Conservation (phyloP, 1,140 invertebrate species). For the Bombus cullumanus region DNA sequence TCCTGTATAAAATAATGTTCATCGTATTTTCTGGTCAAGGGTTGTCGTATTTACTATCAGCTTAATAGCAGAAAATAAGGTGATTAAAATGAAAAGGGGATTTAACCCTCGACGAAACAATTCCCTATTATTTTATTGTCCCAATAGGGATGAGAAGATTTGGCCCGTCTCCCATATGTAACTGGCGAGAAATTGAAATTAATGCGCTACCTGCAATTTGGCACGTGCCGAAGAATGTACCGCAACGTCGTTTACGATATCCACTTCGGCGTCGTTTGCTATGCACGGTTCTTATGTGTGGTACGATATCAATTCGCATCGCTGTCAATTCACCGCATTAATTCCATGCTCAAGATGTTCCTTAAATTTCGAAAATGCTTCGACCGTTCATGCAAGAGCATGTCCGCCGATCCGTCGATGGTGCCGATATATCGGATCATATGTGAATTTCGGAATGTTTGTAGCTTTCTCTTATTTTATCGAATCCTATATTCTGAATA, state of each 20-base stretch:
- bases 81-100: too few relatives aligned
- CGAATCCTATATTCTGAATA: too few relatives aligned
- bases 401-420: neutral
- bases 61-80: too few relatives aligned
- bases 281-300: conserved; percentile 15
- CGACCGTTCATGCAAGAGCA: too few relatives aligned
- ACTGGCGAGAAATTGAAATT: conserved; percentile 49
- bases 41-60: too few relatives aligned
- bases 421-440: neutral
- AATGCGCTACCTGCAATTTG: conserved; percentile 53
- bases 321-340: conserved; percentile 17
- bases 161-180: neutral
- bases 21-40: too few relatives aligned
- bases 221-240: conserved; percentile 47
- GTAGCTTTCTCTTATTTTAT: too few relatives aligned
- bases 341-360: neutral
- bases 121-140: neutral
- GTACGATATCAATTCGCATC: conserved; percentile 41
- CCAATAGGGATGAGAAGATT: neutral
- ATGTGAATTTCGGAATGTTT: too few relatives aligned
- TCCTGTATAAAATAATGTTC: too few relatives aligned
- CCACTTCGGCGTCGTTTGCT: conserved; percentile 33
- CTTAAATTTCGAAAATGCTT: conserved; percentile 27
- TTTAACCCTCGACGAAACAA: too few relatives aligned
- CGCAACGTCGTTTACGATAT: conserved; percentile 50